Evolutionary conservation across 2,797 vertebrate genomes (phyloP), one percentile per base, ranked within the genome.

Genomic region (Argya squamiceps): DNA sequence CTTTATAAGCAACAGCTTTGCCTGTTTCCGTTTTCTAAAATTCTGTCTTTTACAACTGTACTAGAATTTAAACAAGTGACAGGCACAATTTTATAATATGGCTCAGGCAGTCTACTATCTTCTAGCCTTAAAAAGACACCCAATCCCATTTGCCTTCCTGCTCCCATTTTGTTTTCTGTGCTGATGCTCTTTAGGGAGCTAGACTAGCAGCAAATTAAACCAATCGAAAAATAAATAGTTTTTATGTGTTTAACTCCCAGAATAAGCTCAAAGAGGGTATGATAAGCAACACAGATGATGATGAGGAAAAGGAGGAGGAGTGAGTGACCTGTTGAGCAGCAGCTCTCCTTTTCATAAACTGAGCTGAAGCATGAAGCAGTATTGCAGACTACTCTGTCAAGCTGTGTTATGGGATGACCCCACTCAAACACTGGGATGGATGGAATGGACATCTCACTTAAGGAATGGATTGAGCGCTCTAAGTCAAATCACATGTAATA

Each of bases 261-360:
- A 92, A 53, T 9, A 29, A 44, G 39, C 12, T 69, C 39, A 76
- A 20, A 47, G 15, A 10, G 43, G 14, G 15, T 52, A 46, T 68
- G 32, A 77, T 14, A 34, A 84, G 41, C 34, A 68, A 30, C 14
- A 64, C 2, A 4, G 27, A 52, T 32, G 56, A 50, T 13, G 36
- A 52, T 0, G 16, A 64, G 2, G 10, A 52, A 0, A 13, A 64
- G 2, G 10, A 56, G 3, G 11, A 60, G 23, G 34, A 56, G n/a
- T 6, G 17, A 83, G 4, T 19, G 17, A 84, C 32, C 21, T 16
- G 20, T 39, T 0, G 0, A 71, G 46, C n/a, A 89, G 41, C 20
- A 73, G 11, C 36, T 60, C 17, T 12, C 13, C 14, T 32, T 14
- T 53, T 11, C 1, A 47, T 24, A 73, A 58, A 29, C 15, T 30